phyloP scores from a whole-genome alignment of 2,888 invertebrate species.

The Cephonodes hylas region DNA sequence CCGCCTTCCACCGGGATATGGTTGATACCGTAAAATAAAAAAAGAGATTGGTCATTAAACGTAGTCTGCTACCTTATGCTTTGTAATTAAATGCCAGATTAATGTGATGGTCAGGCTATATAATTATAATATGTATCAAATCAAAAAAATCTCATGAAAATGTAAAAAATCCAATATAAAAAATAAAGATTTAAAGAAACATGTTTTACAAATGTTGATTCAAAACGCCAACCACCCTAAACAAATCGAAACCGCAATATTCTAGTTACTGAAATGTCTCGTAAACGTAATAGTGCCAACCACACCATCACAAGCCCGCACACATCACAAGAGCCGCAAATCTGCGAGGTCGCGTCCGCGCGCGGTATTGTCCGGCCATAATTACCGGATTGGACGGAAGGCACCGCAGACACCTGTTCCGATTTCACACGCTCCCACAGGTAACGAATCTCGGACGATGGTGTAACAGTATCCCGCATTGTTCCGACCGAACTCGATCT shows the following conservation, averaged over 20 bases:
- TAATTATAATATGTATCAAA: too few species aligned
- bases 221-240: neutral
- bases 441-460: constrained; percentile 63
- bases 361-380: constrained; percentile 63
- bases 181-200: neutral
- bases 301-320: neutral
- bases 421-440: constrained; percentile 77
- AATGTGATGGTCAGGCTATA: too few species aligned
- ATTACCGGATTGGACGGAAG: constrained; percentile 66
- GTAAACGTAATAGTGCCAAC: neutral
- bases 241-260: neutral
- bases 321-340: constrained; percentile 1
- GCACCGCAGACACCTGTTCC: constrained; percentile 71
- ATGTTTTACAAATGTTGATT: neutral
- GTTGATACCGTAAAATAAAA: constrained; percentile 1
- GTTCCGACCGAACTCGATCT: constrained; percentile 47
- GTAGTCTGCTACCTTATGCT: too few species aligned
- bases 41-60: neutral
- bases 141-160: too few species aligned
- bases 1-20: constrained; percentile 17
- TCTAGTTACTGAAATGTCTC: neutral
- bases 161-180: too few species aligned
- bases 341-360: neutral
- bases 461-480: constrained; percentile 69
- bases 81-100: too few species aligned